Conservation (phyloP, 2,113 vertebrate species). For the Reinhardtius hippoglossoides region DNA sequence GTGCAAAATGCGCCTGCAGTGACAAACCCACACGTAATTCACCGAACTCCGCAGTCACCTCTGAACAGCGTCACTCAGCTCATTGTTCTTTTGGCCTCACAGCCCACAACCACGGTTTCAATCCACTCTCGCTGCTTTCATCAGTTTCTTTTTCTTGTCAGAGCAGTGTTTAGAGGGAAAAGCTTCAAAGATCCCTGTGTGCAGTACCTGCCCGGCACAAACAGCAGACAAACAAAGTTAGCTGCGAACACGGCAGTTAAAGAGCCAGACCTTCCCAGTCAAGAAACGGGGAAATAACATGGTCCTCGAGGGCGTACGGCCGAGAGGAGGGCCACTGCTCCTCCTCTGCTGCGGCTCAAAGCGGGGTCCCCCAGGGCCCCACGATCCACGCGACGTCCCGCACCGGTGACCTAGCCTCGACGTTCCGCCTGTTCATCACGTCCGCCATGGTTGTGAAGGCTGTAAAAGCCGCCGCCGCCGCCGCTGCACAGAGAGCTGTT, state of each 20-base stretch:
- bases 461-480: too few species aligned
- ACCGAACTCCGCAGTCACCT: not conserved
- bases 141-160: not conserved
- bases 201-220: not conserved
- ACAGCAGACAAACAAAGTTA: not conserved
- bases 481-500: too few species aligned
- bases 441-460: too few species aligned
- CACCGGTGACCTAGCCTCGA: too few species aligned
- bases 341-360: too few species aligned
- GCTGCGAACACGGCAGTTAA: not conserved
- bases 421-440: too few species aligned
- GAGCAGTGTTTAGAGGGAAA: not conserved
- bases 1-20: not conserved
- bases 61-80: not conserved
- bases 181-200: not conserved
- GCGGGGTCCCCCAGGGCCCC: too few species aligned
- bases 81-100: not conserved
- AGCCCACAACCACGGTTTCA: not conserved
- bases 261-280: too few species aligned
- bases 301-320: too few species aligned
- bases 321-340: too few species aligned
- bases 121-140: not conserved
- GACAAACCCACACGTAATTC: not conserved
- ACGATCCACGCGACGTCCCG: too few species aligned
- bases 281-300: too few species aligned